phyloP scores from a whole-genome alignment of 1,140 invertebrate genomes.

The Tetramorium simillimum region DNA sequence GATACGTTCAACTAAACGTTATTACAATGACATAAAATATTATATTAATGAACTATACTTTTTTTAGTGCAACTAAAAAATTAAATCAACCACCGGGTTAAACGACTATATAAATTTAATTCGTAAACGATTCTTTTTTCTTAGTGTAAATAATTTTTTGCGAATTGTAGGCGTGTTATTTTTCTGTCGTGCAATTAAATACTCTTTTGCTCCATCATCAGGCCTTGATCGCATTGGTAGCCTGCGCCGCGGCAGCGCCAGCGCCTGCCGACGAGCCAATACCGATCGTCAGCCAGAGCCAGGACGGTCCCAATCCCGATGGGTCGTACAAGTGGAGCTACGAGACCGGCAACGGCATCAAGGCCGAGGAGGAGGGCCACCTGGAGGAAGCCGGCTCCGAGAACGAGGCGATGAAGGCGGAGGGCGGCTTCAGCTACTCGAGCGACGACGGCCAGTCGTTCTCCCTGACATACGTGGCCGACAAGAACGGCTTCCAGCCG shows the following conservation, averaged over 20 bases:
- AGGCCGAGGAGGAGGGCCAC: slow-evolving; percentile 79
- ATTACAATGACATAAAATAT: too few species aligned
- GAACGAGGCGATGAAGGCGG: slow-evolving; percentile 76
- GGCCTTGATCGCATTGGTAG: slow-evolving; percentile 56
- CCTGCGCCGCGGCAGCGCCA: slow-evolving; percentile 62
- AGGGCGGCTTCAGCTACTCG: slow-evolving; percentile 83
- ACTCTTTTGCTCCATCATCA: background rate
- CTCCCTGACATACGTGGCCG: slow-evolving; percentile 85
- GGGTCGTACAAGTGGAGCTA: slow-evolving; percentile 84
- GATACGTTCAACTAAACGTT: too few species aligned
- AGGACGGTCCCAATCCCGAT: slow-evolving; percentile 75
- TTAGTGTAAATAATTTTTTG: too few species aligned
- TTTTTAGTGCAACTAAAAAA: too few species aligned
- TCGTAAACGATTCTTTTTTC: too few species aligned
- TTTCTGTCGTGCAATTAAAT: background rate
- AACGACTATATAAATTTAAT: too few species aligned
- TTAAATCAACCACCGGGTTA: too few species aligned
- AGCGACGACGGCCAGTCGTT: slow-evolving; percentile 85
- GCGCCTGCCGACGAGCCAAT: slow-evolving; percentile 70
- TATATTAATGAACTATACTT: too few species aligned
- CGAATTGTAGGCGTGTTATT: background rate
- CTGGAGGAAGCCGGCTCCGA: slow-evolving; percentile 82
- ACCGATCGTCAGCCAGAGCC: slow-evolving; percentile 78
- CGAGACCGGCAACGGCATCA: slow-evolving; percentile 84
- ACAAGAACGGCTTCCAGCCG: slow-evolving; percentile 86